Conservation (phyloP, 2,113 vertebrate species). For the Isichthys henryi region DNA sequence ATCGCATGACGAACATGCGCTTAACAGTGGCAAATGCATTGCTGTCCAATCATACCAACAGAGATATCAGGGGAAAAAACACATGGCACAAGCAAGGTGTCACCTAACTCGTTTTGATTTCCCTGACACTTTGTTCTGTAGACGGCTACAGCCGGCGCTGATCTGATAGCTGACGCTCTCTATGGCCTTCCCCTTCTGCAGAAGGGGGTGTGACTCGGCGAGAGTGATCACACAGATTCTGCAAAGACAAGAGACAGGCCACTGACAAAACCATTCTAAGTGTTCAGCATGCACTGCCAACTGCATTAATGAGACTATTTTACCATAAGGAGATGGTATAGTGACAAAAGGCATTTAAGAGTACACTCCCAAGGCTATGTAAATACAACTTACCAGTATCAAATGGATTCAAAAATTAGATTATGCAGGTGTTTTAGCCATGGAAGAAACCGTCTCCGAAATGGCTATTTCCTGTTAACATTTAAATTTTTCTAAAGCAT, state of each 20-base stretch:
- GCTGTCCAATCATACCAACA: neutral
- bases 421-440: neutral
- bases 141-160: slow-evolving; percentile 86
- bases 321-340: neutral
- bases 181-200: slow-evolving; percentile 75
- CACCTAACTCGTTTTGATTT: slow-evolving; percentile 87
- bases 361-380: neutral
- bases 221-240: slow-evolving; percentile 92
- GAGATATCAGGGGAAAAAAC: neutral
- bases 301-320: neutral
- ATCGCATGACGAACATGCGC: neutral
- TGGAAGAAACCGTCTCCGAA: too few relatives aligned
- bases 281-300: neutral
- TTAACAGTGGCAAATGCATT: neutral
- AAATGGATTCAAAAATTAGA: neutral
- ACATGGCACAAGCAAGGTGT: neutral
- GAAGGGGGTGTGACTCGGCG: slow-evolving; percentile 85
- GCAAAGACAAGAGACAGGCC: slow-evolving; percentile 26
- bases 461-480: neutral
- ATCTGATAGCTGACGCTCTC: slow-evolving; percentile 87
- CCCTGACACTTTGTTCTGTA: slow-evolving; percentile 93
- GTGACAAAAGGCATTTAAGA: neutral
- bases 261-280: neutral
- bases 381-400: neutral
- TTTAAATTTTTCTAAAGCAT: neutral